Base-by-base conservation (phyloP, 2,888 invertebrate genomes). In the Cosmorhoe ocellata region DNA sequence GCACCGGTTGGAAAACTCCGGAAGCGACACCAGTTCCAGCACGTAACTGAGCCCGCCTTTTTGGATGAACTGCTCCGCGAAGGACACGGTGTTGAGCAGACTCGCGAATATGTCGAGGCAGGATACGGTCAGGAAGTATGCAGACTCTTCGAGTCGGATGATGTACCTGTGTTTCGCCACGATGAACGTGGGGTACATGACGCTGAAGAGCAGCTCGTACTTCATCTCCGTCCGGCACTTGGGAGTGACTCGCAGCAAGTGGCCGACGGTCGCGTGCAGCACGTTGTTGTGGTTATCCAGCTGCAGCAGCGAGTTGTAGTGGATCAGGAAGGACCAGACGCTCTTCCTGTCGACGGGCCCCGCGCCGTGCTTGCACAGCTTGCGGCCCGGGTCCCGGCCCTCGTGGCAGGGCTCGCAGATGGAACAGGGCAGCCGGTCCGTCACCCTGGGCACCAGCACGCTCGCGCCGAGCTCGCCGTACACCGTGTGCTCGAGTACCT, bases 141-240 rank as follows among this genome's bases (percentile, higher is more conserved):
- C 86, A 0, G 85, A 74, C n/a, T 91, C 89, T 11, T 84, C 84
- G 48, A 81, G 74, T 2, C 81, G 74, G 33, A 85, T 85, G 11
- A 86, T 81, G 59, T 91, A 92, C 47, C 82, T 71, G 38, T 82
- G 82, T 60, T 92, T 92, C 0, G 92, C 88, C 5, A 87, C 91
- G 8, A 92, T 78, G 59, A 93, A 93, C 0, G 91, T 91, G 0
- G 93, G 93, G 64, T 92, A 92, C 42, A 93, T 91, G 0, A 93
- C 92, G 42, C 89, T 85, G 56, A 92, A 91, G 0, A 93, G 81
- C 11, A 93, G 73, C 59, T 93, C 92, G 31, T 89, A 86, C 56
- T 91, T 91, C 66, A 93, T 91, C 51, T 90, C 84, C 41, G 78
- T 83, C 1, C 90, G 87, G 39, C 92, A 92, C 11, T 86, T 86